Base-by-base conservation (phyloP, 2,888 invertebrate genomes). In the Apamea sordens region DNA sequence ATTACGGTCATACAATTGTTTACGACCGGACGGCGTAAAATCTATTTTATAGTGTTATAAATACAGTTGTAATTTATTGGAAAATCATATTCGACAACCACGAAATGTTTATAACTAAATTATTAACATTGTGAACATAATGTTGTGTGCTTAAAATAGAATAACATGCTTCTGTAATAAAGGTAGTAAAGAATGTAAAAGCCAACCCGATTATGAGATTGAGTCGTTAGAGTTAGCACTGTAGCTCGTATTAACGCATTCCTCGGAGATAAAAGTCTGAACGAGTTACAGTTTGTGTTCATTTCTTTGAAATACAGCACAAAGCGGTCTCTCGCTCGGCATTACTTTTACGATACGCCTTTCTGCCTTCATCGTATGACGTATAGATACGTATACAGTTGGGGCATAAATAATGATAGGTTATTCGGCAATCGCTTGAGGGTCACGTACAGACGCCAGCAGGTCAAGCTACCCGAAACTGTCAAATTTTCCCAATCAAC, bases 11-110 rank as follows among this genome's bases (percentile, higher is more conserved):
- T 88, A 88, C 86, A 82, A 87, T 85, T 89, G 87, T 91, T 91
- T 88, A 91, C 80, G 89, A 90, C 89, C 90, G 92, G 91, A 92
- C 77, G 91, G 85, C 80, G 84, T 92, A 88, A 92, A 92, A 90
- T 90, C 88, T 84, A 87, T 90, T 92, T 92, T 90, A 92, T 91
- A 84, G 89, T 85, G 89, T 87, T 90, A 88, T 91, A 90, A 90
- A 90, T 88, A 86, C 86, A 86, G 86, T 85, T 84, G 83, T 86
- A 88, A 88, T 87, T 88, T 87, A 92, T 88, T 86, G 86, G 86
- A 90, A 90, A 88, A 87, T 89, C 82, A 89, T 87, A 88, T 85
- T 86, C 80, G 76, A 77, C 79, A 77, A 89, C 88, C 89, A 79
- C 89, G 82, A 86, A 88, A 89, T 87, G 84, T 89, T 88, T 80